Evolutionary conservation across 2,113 vertebrate genomes (phyloP), one percentile per base, ranked within the genome.

Genomic region (Alouatta palliata): DNA sequence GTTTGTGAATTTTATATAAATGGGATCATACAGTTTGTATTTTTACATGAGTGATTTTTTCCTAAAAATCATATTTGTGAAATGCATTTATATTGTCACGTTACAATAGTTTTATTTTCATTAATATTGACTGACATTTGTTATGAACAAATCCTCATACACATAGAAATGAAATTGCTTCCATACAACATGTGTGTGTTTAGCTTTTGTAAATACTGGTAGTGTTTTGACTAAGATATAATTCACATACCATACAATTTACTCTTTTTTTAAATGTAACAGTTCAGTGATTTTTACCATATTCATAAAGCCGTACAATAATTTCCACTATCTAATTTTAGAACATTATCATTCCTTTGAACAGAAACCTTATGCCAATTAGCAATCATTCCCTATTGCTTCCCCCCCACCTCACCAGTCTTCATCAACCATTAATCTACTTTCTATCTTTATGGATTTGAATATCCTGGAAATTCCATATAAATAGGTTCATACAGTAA

Each of bases 341-440:
- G 64, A 25, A 35, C 8, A 43, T 21, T 91, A 37, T 40, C 20
- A 43, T 87, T 19, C 8, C 52, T 10, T 93, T 90, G 35, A 52
- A 56, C 86, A 25, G 10, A 86, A 20, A 16, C n/a, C 71, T 14
- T 58, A 2, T 30, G 2, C 7, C 13, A 16, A 3, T 12, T 16
- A 54, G 14, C 71, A 49, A 7, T 54, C 25, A 30, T 32, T 70
- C 49, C 11, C 49, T 25, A 43, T 8, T 56, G 27, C 3, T 4
- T 8, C 2, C 32, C 8, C n/a, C 20, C 27, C 2, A 13, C 19
- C 49, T 8, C 6, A 19, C 14, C 21, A 43, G 8, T 6, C 12
- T 56, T 45, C 3, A 14, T 8, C 17, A 45, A 16, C 11, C 12
- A 21, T 43, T 12, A 70, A 68, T 58, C 12, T 64, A 64, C 61